phyloP scores from a whole-genome alignment of 2,113 vertebrate species.

The Coryphaenoides rupestris region DNA sequence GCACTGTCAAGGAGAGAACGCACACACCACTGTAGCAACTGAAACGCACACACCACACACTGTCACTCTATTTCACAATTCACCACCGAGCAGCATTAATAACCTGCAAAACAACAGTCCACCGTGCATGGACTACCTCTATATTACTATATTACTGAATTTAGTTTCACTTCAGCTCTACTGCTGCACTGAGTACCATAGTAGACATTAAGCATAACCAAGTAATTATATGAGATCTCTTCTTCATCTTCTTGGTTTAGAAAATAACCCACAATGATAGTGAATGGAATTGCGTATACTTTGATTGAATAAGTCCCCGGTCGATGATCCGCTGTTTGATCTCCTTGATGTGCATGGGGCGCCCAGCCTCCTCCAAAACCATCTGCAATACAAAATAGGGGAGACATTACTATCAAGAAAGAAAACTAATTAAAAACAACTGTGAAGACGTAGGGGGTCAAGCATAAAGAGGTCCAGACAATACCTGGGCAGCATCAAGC shows the following conservation, averaged over 20 bases:
- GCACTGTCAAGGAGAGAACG: constrained; percentile 59
- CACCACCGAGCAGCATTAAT: too few species aligned
- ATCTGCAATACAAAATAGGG: constrained; percentile 54
- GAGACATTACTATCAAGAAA: not conserved
- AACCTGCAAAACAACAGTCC: too few species aligned
- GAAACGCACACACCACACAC: too few species aligned
- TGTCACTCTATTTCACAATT: too few species aligned
- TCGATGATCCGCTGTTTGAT: constrained; percentile 80
- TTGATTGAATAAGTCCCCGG: constrained; percentile 77
- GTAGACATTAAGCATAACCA: too few species aligned
- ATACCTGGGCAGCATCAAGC: constrained; percentile 80
- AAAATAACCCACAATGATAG: not conserved
- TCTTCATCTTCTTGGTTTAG: too few species aligned
- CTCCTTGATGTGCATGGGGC: constrained; percentile 81
- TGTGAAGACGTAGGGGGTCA: not conserved
- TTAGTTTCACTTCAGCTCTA: not conserved
- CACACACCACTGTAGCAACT: not conserved
- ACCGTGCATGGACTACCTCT: not conserved
- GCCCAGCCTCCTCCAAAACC: constrained; percentile 76
- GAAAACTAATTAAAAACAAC: not conserved
- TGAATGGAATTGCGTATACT: constrained; percentile 51
- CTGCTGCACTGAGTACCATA: not conserved
- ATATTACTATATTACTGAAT: not conserved
- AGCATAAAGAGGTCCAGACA: not conserved
- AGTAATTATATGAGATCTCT: too few species aligned